A percentile compares a stretch with the other conserved stretches of the same genome.
Evolutionary conservation across 2,113 vertebrate genomes (phyloP).

Genomic region (Notarius lentiginosus): DNA sequence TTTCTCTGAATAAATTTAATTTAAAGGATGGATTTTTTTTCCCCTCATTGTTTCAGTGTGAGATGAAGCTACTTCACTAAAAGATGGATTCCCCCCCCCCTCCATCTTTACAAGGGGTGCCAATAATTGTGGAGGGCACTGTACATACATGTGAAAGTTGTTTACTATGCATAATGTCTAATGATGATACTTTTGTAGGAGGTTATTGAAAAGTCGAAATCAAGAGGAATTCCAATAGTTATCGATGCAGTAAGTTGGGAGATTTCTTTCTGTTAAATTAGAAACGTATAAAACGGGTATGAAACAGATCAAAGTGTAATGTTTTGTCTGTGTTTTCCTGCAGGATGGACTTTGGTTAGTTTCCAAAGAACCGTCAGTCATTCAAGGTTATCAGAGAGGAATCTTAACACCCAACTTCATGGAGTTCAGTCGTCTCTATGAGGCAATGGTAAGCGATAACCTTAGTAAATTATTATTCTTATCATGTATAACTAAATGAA

Average conservation of each 20-base stretch:
- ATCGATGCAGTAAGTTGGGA: slow-evolving; percentile 90
- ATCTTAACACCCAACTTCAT: slow-evolving; percentile 93
- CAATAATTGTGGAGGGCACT: too few species aligned
- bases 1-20: too few species aligned
- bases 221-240: slow-evolving; percentile 85
- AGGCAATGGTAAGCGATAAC: slow-evolving; percentile 82
- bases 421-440: slow-evolving; percentile 90
- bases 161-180: not conserved
- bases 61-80: too few species aligned
- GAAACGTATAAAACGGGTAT: not conserved
- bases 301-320: not conserved
- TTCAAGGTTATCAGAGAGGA: slow-evolving; percentile 87
- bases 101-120: too few species aligned
- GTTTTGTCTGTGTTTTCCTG: slow-evolving; percentile 36
- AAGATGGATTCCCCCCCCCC: too few species aligned
- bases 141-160: not conserved
- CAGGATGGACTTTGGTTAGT: slow-evolving; percentile 96
- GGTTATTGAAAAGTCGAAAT: slow-evolving; percentile 86
- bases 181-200: slow-evolving; percentile 71
- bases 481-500: not conserved
- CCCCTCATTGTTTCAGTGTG: too few species aligned
- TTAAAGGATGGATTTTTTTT: too few species aligned
- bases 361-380: slow-evolving; percentile 84
- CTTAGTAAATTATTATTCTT: not conserved
- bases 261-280: slow-evolving; percentile 17